Evolutionary conservation across 1,140 invertebrate species (phyloP).

Genomic region (Tachypleus tridentatus): DNA sequence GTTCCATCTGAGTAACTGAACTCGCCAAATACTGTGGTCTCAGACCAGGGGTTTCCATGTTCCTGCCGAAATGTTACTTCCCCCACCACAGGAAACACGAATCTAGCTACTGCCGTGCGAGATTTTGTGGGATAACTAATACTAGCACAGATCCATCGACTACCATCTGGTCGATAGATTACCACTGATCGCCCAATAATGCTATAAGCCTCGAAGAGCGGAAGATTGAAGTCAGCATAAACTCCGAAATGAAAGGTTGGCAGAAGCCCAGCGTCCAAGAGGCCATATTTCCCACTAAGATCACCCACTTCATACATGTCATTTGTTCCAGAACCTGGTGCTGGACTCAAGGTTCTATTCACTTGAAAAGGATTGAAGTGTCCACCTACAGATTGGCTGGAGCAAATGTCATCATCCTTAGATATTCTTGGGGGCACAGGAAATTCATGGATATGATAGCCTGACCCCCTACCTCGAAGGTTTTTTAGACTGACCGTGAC

Average conservation of each 20-base stretch:
- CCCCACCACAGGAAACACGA: slow-evolving; percentile 72
- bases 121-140: slow-evolving; percentile 31
- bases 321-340: slow-evolving; percentile 44
- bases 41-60: slow-evolving; percentile 28
- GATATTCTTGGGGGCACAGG: slow-evolving; percentile 34
- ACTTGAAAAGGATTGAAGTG: slow-evolving; percentile 42
- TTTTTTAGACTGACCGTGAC: slow-evolving; percentile 55
- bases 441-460: slow-evolving; percentile 41
- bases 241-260: slow-evolving; percentile 20
- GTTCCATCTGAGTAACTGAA: slow-evolving; percentile 78
- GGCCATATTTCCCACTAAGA: slow-evolving; percentile 67
- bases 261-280: slow-evolving; percentile 25
- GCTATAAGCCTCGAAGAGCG: slow-evolving; percentile 64
- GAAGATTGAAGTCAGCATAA: slow-evolving; percentile 67
- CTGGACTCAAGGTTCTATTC: slow-evolving; percentile 27
- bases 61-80: slow-evolving; percentile 72
- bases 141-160: slow-evolving; percentile 42
- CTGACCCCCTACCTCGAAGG: slow-evolving; percentile 38
- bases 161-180: slow-evolving; percentile 47
- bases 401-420: slow-evolving; percentile 31
- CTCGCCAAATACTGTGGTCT: slow-evolving; percentile 39
- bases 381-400: slow-evolving; percentile 29
- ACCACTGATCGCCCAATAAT: slow-evolving; percentile 71
- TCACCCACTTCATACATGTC: slow-evolving; percentile 81
- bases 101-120: slow-evolving; percentile 37